Evolutionary conservation across 2,888 invertebrate genomes (phyloP).

Genomic region (Xestia c-nigrum): DNA sequence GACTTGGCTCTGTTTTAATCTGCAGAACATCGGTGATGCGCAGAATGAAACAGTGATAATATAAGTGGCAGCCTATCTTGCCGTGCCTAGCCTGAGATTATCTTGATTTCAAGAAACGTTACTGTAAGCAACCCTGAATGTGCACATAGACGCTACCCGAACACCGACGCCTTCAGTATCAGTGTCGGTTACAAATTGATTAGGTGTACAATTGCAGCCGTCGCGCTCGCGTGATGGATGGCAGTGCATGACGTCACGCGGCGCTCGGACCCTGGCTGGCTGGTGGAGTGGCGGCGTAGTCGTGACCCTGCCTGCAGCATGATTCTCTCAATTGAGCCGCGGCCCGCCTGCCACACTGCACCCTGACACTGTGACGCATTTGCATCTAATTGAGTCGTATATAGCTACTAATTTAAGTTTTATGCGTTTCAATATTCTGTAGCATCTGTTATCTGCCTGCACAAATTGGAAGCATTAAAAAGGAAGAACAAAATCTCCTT

Average conservation of each 20-base stretch:
- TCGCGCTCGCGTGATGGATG: background rate
- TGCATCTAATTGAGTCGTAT: background rate
- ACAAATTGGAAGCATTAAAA: background rate
- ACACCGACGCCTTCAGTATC: background rate
- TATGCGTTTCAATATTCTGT: background rate
- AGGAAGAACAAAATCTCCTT: background rate
- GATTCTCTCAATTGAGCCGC: slow-evolving; percentile 56
- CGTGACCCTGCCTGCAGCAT: slow-evolving; percentile 46
- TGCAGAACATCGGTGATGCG: background rate
- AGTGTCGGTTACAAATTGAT: slow-evolving; percentile 30
- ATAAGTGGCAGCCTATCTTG: background rate
- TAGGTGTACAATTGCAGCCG: background rate
- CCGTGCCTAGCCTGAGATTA: background rate
- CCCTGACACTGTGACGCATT: slow-evolving; percentile 26
- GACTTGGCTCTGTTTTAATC: background rate
- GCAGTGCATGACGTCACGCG: slow-evolving; percentile 8
- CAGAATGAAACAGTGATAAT: background rate
- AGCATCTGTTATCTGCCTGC: too few relatives aligned
- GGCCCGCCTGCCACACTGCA: background rate
- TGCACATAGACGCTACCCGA: background rate
- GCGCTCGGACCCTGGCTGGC: slow-evolving; percentile 36
- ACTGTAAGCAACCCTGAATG: background rate
- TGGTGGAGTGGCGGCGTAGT: slow-evolving; percentile 1
- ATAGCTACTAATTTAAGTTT: background rate
- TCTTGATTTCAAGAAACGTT: background rate